Conservation (phyloP, 2,113 vertebrate species). For the Tauraco erythrolophus region DNA sequence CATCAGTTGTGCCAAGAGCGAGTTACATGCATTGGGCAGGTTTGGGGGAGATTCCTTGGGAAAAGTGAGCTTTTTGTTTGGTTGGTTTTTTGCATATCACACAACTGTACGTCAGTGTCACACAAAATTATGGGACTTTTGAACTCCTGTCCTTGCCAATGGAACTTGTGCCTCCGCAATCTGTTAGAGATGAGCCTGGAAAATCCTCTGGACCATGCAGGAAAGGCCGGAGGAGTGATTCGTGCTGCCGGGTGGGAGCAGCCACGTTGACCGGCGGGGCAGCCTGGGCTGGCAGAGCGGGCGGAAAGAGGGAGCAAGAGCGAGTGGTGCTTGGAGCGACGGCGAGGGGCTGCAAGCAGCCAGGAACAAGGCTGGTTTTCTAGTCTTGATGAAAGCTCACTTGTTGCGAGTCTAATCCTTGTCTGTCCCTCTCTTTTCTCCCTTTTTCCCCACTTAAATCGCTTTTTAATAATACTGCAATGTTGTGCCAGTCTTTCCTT, state of each 20-base stretch:
- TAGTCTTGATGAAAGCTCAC: neutral
- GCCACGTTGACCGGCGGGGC: accelerated
- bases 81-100: neutral
- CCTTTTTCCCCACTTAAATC: neutral
- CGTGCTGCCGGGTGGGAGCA: neutral
- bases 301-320: neutral
- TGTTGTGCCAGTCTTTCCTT: neutral
- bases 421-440: neutral
- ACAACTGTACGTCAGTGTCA: neutral
- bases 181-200: neutral
- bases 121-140: neutral
- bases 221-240: neutral
- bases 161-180: neutral
- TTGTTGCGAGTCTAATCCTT: constrained; percentile 1
- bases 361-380: constrained; percentile 11
- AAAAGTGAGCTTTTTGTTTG: neutral
- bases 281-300: neutral
- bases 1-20: neutral
- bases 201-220: neutral
- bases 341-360: neutral
- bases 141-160: neutral
- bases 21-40: neutral
- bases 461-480: neutral
- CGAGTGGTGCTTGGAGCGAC: neutral
- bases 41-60: neutral